phyloP scores from a whole-genome alignment of 2,888 invertebrate species.

The Hydriomena furcata region DNA sequence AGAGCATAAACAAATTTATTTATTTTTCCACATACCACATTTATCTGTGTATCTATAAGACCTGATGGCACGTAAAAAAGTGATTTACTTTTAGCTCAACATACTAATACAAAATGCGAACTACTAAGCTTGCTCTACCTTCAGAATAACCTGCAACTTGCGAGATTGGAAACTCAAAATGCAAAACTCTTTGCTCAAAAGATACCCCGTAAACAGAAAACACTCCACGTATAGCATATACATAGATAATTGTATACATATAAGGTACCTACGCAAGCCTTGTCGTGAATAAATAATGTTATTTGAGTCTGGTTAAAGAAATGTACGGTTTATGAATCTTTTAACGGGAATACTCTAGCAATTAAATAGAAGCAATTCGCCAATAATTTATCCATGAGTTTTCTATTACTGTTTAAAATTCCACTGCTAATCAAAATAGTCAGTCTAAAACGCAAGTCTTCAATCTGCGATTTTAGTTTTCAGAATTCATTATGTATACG shows the following conservation, averaged over 20 bases:
- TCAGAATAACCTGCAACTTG: not conserved
- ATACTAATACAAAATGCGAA: slow-evolving; percentile 1
- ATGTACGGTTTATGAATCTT: slow-evolving; percentile 26
- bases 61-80: too few species aligned
- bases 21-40: too few species aligned
- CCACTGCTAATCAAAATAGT: too few species aligned
- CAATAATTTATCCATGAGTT: too few species aligned
- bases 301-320: slow-evolving; percentile 37
- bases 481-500: too few species aligned
- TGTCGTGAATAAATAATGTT: slow-evolving; percentile 47
- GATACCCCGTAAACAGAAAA: slow-evolving; percentile 1
- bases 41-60: too few species aligned
- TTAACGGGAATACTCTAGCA: slow-evolving; percentile 2
- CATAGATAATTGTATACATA: not conserved
- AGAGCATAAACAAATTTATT: too few species aligned
- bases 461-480: too few species aligned
- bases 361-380: not conserved
- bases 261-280: slow-evolving; percentile 28
- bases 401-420: too few species aligned
- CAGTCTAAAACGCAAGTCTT: too few species aligned
- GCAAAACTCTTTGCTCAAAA: slow-evolving; percentile 18
- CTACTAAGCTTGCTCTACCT: not conserved
- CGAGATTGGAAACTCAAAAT: slow-evolving; percentile 29
- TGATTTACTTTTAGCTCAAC: too few species aligned
- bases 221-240: not conserved